phyloP scores from a whole-genome alignment of 1,140 invertebrate genomes.

The Palaemon carinicauda region DNA sequence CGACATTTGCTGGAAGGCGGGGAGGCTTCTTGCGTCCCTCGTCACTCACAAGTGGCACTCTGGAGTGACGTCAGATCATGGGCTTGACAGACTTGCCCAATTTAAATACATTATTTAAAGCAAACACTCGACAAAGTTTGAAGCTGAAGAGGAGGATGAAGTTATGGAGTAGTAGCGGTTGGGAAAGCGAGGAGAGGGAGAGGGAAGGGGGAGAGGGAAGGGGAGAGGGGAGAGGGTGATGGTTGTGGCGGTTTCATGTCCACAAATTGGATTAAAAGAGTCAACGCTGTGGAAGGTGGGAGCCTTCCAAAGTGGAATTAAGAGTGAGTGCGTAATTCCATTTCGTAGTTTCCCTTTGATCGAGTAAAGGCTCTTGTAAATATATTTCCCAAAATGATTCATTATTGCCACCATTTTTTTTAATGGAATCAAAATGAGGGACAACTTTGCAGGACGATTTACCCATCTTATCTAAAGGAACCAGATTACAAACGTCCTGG shows the following conservation, averaged over 20 bases:
- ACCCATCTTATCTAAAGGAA: too few species aligned
- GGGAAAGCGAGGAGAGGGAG: neutral
- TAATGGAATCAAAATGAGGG: neutral
- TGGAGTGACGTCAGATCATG: slow-evolving; percentile 50
- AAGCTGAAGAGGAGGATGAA: slow-evolving; percentile 47
- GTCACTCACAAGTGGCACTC: slow-evolving; percentile 8
- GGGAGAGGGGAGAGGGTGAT: neutral
- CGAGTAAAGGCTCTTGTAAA: neutral
- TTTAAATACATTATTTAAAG: slow-evolving; percentile 60
- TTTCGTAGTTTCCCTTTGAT: neutral
- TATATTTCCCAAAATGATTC: neutral
- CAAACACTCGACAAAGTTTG: slow-evolving; percentile 57
- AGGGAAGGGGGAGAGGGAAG: neutral
- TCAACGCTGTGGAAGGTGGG: neutral
- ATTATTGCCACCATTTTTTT: neutral
- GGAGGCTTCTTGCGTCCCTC: neutral
- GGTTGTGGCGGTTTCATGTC: neutral
- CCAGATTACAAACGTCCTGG: too few species aligned
- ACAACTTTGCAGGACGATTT: too few species aligned
- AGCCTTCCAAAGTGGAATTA: neutral
- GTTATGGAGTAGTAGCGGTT: slow-evolving; percentile 25
- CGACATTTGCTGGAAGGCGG: neutral
- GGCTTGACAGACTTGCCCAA: slow-evolving; percentile 47
- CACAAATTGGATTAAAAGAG: neutral
- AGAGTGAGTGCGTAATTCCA: neutral